phyloP scores from a whole-genome alignment of 1,140 invertebrate genomes.

The Leptinotarsa lineolata region DNA sequence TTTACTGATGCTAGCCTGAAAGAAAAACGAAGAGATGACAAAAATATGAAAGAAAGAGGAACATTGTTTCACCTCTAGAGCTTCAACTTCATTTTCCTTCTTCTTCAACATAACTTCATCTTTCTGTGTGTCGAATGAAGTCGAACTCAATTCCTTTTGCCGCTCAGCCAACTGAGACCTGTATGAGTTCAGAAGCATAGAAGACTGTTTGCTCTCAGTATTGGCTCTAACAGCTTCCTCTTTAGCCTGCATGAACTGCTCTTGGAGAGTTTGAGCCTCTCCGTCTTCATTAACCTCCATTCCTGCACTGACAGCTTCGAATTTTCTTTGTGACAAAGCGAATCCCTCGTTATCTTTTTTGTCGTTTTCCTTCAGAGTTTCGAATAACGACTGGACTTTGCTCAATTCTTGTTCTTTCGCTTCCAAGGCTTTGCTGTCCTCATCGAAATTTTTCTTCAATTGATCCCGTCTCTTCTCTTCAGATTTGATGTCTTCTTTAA shows the following conservation, averaged over 20 bases:
- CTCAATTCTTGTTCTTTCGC: constrained; percentile 71
- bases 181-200: constrained; percentile 76
- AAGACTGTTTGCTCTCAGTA: constrained; percentile 78
- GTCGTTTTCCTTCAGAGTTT: constrained; percentile 71
- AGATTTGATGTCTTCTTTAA: constrained; percentile 70
- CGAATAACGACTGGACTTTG: constrained; percentile 70
- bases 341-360: constrained; percentile 70
- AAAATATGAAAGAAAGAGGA: not conserved
- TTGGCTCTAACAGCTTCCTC: constrained; percentile 75
- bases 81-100: constrained; percentile 62
- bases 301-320: constrained; percentile 77
- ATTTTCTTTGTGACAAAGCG: constrained; percentile 74
- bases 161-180: constrained; percentile 71
- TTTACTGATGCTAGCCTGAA: constrained; percentile 58
- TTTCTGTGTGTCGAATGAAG: constrained; percentile 72
- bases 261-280: constrained; percentile 82
- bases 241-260: constrained; percentile 84
- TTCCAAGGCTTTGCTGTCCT: constrained; percentile 70
- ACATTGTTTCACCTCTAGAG: constrained; percentile 31
- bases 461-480: constrained; percentile 74
- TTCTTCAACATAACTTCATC: constrained; percentile 69
- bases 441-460: constrained; percentile 69
- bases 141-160: constrained; percentile 70
- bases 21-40: not conserved
- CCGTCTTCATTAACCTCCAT: constrained; percentile 80